These are phyloP conservation scores for Magallana gigas DNA, from an alignment of 1,140 invertebrate genomes.

Conservation along the genomic window DNA sequence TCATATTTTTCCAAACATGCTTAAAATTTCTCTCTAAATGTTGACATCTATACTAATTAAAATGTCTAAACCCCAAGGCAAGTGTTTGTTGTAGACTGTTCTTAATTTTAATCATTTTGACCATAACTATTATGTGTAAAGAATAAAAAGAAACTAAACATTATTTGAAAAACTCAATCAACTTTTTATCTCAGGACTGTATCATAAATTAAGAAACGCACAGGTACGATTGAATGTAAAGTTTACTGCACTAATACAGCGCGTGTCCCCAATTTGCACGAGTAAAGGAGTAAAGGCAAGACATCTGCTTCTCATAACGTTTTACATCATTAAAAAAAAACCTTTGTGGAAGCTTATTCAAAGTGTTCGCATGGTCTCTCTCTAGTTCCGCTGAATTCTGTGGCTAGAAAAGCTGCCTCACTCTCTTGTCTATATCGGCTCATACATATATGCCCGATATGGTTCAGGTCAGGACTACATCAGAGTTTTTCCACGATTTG, in stretches of 20 bases:
- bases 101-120: no score
- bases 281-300: constrained; percentile 24
- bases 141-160: no score
- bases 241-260: background rate
- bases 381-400: background rate
- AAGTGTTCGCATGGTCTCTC: background rate
- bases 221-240: background rate
- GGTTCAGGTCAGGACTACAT: background rate
- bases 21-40: no score
- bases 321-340: background rate
- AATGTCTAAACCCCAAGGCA: no score
- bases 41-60: no score
- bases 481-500: background rate
- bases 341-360: background rate
- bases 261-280: constrained; percentile 31
- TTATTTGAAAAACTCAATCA: no score
- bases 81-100: no score
- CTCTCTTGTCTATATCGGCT: background rate
- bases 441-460: background rate
- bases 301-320: background rate
- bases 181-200: no score
- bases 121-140: no score
- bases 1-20: no score
- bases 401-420: background rate
- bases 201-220: no score